phyloP scores from a whole-genome alignment of 2,113 vertebrate species.

The Bothrops jararaca region DNA sequence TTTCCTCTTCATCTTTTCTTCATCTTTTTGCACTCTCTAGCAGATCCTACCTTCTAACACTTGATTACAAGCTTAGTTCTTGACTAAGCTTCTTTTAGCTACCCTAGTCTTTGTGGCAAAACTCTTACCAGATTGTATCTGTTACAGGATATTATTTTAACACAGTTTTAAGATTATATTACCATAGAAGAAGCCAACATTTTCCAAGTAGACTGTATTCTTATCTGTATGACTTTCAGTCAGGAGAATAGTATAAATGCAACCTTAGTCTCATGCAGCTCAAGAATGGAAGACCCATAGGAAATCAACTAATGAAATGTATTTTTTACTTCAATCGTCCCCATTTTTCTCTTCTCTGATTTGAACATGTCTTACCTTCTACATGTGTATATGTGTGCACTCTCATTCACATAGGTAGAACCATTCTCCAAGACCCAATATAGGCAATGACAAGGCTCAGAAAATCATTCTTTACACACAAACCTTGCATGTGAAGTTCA shows the following conservation, averaged over 20 bases:
- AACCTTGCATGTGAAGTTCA: no score
- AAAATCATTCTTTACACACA: no score
- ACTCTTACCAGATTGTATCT: not conserved
- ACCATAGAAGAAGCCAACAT: no score
- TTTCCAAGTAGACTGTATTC: not conserved
- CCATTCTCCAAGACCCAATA: not conserved
- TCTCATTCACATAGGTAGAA: not conserved
- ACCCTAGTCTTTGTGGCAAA: not conserved
- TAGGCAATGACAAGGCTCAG: no score
- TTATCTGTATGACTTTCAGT: not conserved
- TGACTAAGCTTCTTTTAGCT: not conserved
- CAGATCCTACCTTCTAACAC: not conserved
- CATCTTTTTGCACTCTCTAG: not conserved
- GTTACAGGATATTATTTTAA: not conserved
- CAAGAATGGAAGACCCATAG: not conserved
- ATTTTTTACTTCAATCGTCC: not conserved
- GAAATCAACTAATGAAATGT: not conserved
- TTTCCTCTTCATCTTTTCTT: no score
- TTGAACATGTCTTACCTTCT: not conserved
- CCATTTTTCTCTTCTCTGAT: not conserved
- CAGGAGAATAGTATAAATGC: not conserved
- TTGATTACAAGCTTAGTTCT: not conserved
- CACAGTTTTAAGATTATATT: no score
- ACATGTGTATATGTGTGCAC: no score
- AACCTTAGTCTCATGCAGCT: not conserved